These are phyloP conservation scores for Crenichthys baileyi DNA, from an alignment of 2,797 vertebrate species.

Conservation along the genomic window DNA sequence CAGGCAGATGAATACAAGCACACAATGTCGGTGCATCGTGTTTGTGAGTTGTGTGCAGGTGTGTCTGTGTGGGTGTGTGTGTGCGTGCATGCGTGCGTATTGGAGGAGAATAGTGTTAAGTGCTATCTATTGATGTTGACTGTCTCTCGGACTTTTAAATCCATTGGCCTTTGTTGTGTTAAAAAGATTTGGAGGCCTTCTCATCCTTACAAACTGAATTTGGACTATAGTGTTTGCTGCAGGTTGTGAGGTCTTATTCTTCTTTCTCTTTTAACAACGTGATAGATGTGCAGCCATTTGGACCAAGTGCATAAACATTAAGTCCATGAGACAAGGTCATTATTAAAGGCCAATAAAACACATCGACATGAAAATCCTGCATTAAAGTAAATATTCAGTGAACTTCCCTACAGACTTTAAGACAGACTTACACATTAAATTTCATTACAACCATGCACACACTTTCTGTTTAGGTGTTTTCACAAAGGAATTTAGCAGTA, in stretches of 20 bases:
- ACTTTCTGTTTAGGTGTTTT: background rate
- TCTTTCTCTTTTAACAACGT: slow-evolving; percentile 34
- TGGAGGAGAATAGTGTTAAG: slow-evolving; percentile 15
- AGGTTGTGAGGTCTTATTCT: slow-evolving; percentile 33
- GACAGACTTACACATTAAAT: slow-evolving; percentile 43
- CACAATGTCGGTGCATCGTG: background rate
- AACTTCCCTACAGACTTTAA: slow-evolving; percentile 13
- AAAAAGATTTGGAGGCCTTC: slow-evolving; percentile 59
- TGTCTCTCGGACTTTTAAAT: slow-evolving; percentile 34
- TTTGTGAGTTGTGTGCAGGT: background rate
- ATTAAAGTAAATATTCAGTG: slow-evolving; percentile 17
- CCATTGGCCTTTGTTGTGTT: slow-evolving; percentile 53
- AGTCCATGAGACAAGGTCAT: slow-evolving; percentile 20
- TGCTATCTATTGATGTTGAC: slow-evolving; percentile 48
- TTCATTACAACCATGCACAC: background rate
- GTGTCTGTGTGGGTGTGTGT: slow-evolving; percentile 6
- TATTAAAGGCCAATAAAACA: slow-evolving; percentile 24
- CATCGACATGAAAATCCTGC: slow-evolving; percentile 19
- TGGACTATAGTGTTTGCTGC: slow-evolving; percentile 25
- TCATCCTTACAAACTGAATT: slow-evolving; percentile 55
- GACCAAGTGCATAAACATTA: slow-evolving; percentile 11
- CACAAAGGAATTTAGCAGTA: background rate
- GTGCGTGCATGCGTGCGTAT: background rate
- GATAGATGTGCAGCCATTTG: slow-evolving; percentile 21
- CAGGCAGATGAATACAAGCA: background rate